Percentiles rank a stretch among this genome's conserved stretches.
Evolutionary conservation across 92 coral and sea anemone genomes (phyloP).

Genomic region (Virgularia gustaviana): DNA sequence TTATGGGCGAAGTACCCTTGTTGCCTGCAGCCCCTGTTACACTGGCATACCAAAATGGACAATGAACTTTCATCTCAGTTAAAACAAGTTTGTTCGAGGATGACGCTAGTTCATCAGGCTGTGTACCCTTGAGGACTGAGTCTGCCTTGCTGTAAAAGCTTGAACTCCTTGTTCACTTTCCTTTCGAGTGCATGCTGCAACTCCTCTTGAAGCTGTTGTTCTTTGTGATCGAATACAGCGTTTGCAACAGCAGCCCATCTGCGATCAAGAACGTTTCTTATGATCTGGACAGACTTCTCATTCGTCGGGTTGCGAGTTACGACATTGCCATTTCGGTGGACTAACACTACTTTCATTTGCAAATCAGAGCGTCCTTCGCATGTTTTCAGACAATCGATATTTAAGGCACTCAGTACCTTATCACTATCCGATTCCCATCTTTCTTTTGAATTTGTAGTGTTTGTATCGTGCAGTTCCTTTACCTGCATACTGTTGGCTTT

Average conservation of each 20-base stretch:
- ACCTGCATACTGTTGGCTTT: too few relatives aligned
- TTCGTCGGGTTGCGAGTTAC: conserved; percentile 35
- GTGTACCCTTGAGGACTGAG: background rate
- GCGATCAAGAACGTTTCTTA: conserved; percentile 12
- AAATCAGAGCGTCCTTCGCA: too few relatives aligned
- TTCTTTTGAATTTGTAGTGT: too few relatives aligned
- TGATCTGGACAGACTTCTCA: conserved; percentile 33
- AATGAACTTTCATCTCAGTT: conserved; percentile 2
- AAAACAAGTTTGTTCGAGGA: too few relatives aligned
- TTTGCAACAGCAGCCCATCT: conserved; percentile 42
- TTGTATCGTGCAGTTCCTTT: too few relatives aligned
- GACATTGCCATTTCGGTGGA: conserved; percentile 33
- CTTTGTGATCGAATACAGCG: conserved; percentile 27
- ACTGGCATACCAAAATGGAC: conserved; percentile 28
- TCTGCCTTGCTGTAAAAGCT: background rate
- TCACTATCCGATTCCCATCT: too few relatives aligned
- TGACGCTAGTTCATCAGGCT: background rate
- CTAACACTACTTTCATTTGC: conserved; percentile 21
- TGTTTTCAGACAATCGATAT: too few relatives aligned
- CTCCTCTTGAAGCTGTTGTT: background rate
- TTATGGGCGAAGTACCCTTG: background rate
- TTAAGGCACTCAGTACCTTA: too few relatives aligned
- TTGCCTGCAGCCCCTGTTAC: conserved; percentile 34
- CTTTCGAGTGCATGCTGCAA: background rate
- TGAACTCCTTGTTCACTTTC: background rate